Evolutionary conservation across 2,888 invertebrate species (phyloP).

Genomic region (Zaprionus obscuricornis): DNA sequence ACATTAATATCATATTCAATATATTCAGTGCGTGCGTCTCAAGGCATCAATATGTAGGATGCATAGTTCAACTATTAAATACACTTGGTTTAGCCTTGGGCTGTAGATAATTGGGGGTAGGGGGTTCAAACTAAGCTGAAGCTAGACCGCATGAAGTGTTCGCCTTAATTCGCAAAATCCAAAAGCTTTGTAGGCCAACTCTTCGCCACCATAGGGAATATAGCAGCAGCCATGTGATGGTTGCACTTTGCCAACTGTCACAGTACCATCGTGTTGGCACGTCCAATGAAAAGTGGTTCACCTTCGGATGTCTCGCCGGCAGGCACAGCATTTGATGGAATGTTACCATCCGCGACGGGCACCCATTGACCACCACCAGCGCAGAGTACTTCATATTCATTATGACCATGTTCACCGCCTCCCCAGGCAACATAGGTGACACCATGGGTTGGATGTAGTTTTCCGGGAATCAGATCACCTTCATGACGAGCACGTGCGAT

Average conservation of each 20-base stretch:
- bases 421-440: conserved; percentile 91
- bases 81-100: conserved; percentile 19
- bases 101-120: not conserved
- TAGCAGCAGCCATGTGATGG: conserved; percentile 92
- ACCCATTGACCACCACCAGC: conserved; percentile 87
- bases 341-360: conserved; percentile 85
- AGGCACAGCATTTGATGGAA: conserved; percentile 90
- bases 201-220: conserved; percentile 92
- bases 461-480: conserved; percentile 91
- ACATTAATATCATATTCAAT: conserved; percentile 21
- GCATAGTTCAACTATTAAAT: conserved; percentile 39
- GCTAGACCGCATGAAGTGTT: no score
- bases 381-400: conserved; percentile 88
- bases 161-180: conserved; percentile 83
- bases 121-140: not conserved
- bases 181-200: conserved; percentile 88
- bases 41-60: conserved; percentile 37
- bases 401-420: conserved; percentile 88
- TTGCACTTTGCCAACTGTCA: conserved; percentile 93
- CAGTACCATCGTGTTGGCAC: conserved; percentile 90
- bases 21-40: conserved; percentile 42
- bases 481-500: conserved; percentile 89
- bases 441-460: conserved; percentile 87
- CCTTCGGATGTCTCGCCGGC: conserved; percentile 90
- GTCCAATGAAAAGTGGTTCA: conserved; percentile 91